Evolutionary conservation across 2,797 vertebrate species (phyloP).

Genomic region (Smutsia temminckii): DNA sequence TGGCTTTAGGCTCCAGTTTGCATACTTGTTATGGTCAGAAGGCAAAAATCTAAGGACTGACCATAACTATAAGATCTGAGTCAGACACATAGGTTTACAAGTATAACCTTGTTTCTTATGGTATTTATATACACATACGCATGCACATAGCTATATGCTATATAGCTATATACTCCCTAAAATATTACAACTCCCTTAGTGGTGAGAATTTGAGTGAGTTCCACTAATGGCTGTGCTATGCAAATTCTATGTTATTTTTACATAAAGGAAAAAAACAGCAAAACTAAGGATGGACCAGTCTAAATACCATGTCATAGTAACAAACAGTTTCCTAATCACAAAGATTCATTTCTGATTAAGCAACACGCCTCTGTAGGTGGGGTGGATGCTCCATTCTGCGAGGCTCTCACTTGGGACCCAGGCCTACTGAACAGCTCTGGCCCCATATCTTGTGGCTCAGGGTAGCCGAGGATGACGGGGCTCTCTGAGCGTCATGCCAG

Average conservation of each 20-base stretch:
- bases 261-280: neutral
- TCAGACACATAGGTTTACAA: fast-evolving
- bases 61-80: fast-evolving
- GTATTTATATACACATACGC: fast-evolving
- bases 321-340: no score
- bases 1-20: fast-evolving
- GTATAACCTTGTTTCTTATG: neutral
- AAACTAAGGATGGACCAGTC: neutral
- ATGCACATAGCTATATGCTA: no score
- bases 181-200: neutral
- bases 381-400: fast-evolving
- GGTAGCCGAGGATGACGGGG: fast-evolving
- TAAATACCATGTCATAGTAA: neutral
- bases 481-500: fast-evolving
- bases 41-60: neutral
- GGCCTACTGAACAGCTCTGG: fast-evolving
- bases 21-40: no score
- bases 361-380: fast-evolving
- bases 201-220: neutral
- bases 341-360: neutral
- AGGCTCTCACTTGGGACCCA: neutral
- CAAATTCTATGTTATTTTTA: neutral
- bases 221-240: neutral
- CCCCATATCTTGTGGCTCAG: fast-evolving
- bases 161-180: neutral